phyloP scores from a whole-genome alignment of 2,797 vertebrate species.

The Rhinophrynus dorsalis region DNA sequence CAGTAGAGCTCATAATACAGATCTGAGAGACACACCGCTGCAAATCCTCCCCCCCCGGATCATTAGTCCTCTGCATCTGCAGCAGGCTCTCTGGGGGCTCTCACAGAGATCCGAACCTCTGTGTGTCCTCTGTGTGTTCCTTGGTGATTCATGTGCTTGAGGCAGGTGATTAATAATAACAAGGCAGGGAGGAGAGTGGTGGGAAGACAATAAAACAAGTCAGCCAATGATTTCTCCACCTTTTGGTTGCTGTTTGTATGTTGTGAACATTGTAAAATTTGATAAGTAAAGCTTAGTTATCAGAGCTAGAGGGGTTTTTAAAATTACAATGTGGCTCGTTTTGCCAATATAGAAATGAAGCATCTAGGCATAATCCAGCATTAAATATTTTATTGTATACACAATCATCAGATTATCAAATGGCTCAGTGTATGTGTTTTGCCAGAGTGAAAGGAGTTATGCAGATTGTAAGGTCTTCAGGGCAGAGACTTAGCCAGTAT shows the following conservation, averaged over 20 bases:
- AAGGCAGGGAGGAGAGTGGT: neutral
- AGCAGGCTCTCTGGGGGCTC: constrained; percentile 29
- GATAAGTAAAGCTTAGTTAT: neutral
- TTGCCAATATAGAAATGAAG: no score
- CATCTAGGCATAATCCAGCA: no score
- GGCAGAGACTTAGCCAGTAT: no score
- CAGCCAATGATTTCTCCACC: neutral
- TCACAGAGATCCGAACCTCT: constrained; percentile 15
- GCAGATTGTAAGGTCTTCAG: no score
- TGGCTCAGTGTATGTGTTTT: no score
- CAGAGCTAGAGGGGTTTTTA: neutral
- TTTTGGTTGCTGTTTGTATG: neutral
- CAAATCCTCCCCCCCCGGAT: constrained; percentile 36
- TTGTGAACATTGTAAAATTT: neutral
- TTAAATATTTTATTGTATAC: no score
- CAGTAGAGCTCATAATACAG: constrained; percentile 29
- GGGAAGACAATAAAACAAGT: neutral
- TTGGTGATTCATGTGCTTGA: constrained; percentile 22
- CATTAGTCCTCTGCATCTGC: constrained; percentile 31
- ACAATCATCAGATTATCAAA: no score
- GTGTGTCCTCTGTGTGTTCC: constrained; percentile 26
- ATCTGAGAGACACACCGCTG: constrained; percentile 38
- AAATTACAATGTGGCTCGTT: no score
- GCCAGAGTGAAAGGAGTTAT: no score
- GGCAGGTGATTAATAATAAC: constrained; percentile 24